Conservation (phyloP, 2,113 vertebrate species). For the Bambusicola thoracicus region DNA sequence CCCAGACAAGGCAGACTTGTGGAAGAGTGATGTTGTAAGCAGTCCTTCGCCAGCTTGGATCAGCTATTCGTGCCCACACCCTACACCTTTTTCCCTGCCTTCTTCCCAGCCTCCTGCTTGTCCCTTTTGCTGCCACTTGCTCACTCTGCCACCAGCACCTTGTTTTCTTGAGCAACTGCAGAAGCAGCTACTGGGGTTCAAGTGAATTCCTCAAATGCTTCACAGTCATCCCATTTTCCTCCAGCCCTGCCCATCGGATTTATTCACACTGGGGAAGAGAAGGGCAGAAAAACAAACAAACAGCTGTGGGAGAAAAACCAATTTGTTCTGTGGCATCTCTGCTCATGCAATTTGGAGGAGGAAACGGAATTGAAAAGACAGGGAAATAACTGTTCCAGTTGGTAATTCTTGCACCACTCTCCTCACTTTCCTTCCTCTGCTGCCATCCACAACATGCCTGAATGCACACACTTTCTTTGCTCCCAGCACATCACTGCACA, state of each 20-base stretch:
- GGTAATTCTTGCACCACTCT: rapidly evolving
- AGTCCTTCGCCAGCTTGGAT: rapidly evolving
- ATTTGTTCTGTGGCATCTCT: neutral
- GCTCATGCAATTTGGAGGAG: neutral
- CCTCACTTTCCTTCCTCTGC: neutral
- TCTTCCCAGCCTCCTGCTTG: neutral
- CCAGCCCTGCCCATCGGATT: neutral
- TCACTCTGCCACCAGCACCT: neutral
- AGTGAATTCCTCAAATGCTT: rapidly evolving
- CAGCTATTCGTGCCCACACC: neutral
- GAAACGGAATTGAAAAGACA: neutral
- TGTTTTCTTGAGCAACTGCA: neutral
- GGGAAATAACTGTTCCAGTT: neutral
- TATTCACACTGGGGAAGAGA: neutral
- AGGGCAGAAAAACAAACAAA: neutral
- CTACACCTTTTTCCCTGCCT: neutral
- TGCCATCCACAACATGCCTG: rapidly evolving
- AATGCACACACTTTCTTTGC: too few relatives aligned
- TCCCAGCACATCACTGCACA: neutral
- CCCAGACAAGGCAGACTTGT: neutral
- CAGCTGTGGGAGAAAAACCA: neutral
- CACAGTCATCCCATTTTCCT: neutral
- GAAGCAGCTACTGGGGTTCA: neutral
- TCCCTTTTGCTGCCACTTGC: neutral
- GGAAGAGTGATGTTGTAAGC: rapidly evolving